Evolutionary conservation across 53 echinoderm and acorn worm genomes (phyloP), one percentile per base, ranked within the genome.

Genomic region (Luidia sarsii): DNA sequence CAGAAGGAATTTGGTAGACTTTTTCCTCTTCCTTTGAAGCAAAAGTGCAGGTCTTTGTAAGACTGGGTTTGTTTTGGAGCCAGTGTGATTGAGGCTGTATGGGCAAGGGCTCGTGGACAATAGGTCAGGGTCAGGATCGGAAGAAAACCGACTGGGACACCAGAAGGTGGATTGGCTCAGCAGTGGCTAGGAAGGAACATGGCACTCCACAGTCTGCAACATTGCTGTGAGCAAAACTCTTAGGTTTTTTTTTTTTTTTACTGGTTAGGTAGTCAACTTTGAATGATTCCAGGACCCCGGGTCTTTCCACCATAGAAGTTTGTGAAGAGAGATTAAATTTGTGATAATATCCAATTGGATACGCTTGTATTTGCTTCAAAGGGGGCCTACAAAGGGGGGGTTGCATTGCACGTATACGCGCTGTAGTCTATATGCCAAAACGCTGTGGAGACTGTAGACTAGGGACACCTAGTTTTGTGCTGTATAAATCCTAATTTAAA

Each of bases 51-150:
- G 57, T 74, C 77, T 77, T 77, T 77, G 77, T 77, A 46, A 7
- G 60, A 33, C 20, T 23, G 46, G 60, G 77, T 77, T 77, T 77
- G 77, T 77, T 77, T 77, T 61, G 77, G 77, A 77, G 77, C 77
- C 48, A 33, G 29, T 39, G 25, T 77, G 60, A 48, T 50, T 55
- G 38, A 30, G 77, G 43, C 20, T 77, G 77, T 61, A 61, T 61
- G 61, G 70, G 18, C 45, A 33, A 21, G 46, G 62, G 77, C 62
- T 37, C 31, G 30, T 61, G 77, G 77, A 77, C 77, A 77, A 77
- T 77, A 46, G 77, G 77, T 61, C 77, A 77, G 77, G 77, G 77
- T 77, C 77, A 74, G 18, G 61, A 19, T 27, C 31, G 77, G 77
- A 43, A 77, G 41, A 77, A 77, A 56, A 41, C 15, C 23, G 46